Base-by-base conservation (phyloP, 2,113 vertebrate genomes). In the Corydoras sp. region DNA sequence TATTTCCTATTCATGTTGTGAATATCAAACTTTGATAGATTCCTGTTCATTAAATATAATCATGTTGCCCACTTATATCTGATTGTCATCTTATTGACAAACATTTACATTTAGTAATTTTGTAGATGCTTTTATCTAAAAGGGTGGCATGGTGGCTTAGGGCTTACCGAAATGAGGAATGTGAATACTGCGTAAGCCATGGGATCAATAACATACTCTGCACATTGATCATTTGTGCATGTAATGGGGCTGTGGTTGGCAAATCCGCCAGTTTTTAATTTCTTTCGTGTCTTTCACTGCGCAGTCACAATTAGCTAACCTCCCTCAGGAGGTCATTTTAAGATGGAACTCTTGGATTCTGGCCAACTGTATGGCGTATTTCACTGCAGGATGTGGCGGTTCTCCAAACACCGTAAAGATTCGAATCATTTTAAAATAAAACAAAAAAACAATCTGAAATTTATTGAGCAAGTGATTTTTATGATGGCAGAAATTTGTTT, bases 301-400 rank as follows among this genome's bases (percentile, higher is more conserved):
- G 79, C 80, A 76, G 76, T 61, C 81, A 82, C 73, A 84, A 86
- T 85, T 84, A 84, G 82, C 73, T 59, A 76, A 74, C 65, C 24
- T 24, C 73, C 81, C 73, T 58, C 43, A 72, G 83, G 68, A 79
- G 73, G n/a, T 55, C 73, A 72, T 54, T 49, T 56, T 50, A 79
- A 81, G 80, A 83, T 85, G 71, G 81, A 80, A 66, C 73, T 65
- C 73, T 69, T 87, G 86, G 85, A 86, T 69, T 51, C 15, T 11
- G 58, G 84, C 83, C 86, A 86, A 69, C 61, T 50, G 70, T 69
- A 75, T 80, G 75, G 81, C 78, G 80, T 74, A 62, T 72, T 58
- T 75, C 31, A 31, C 76, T 74, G 58, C 53, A 29, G 72, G 71
- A 62, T 70, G 77, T 68, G 64, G 66, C 66, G 69, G 77, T 55